Conservation (phyloP, 2,888 invertebrate species). For the Antitype chi region DNA sequence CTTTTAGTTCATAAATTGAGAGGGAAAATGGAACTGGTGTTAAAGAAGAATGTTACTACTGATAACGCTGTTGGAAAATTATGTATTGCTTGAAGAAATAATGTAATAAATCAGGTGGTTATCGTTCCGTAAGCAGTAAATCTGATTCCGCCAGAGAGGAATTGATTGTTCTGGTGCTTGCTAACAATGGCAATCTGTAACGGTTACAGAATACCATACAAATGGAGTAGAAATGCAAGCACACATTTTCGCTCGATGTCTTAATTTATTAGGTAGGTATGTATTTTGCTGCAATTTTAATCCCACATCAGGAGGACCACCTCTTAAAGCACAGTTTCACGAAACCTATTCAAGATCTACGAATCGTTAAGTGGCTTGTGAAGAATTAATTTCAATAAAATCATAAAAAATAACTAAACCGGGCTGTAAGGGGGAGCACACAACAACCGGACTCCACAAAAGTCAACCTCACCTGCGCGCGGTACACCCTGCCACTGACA, state of each 20-base stretch:
- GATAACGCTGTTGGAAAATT: not conserved
- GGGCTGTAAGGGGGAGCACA: not conserved
- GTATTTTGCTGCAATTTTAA: not conserved
- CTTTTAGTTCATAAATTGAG: not conserved
- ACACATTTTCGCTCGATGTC: not conserved
- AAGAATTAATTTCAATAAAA: not conserved
- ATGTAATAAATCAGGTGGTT: constrained; percentile 3
- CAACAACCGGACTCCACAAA: too few species aligned
- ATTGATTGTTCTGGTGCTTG: constrained; percentile 14
- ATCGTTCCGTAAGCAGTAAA: constrained; percentile 5
- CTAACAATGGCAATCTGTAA: constrained; percentile 19
- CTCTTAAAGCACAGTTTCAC: not conserved
- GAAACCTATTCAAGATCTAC: not conserved
- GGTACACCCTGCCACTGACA: too few species aligned
- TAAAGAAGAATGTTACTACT: not conserved
- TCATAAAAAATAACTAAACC: not conserved
- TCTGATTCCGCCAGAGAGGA: constrained; percentile 13
- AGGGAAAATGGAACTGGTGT: not conserved
- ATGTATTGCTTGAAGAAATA: not conserved
- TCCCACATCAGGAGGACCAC: not conserved
- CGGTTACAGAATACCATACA: not conserved
- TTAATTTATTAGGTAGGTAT: not conserved
- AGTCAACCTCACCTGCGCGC: too few species aligned
- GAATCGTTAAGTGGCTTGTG: not conserved
- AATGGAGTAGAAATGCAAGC: not conserved